phyloP scores from a whole-genome alignment of 2,797 vertebrate species.

The Diceros bicornis region DNA sequence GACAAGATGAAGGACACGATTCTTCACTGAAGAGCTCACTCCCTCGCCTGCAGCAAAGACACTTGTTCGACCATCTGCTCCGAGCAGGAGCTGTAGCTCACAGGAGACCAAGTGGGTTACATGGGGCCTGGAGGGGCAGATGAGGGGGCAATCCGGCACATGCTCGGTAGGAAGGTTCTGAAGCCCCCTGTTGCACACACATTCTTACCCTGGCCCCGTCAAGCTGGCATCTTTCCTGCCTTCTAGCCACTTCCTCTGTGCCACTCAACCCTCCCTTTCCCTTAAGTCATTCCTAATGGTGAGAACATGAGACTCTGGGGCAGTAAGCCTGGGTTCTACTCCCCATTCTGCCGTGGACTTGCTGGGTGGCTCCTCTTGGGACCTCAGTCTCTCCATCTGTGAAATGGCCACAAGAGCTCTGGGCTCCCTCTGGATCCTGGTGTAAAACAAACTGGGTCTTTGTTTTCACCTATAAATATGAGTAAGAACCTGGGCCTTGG shows the following conservation, averaged over 20 bases:
- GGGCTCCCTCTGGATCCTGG: background rate
- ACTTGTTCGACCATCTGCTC: background rate
- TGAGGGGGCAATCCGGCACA: accelerated
- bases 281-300: background rate
- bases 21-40: slow-evolving; percentile 30
- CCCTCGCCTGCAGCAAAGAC: background rate
- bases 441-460: background rate
- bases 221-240: background rate
- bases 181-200: background rate
- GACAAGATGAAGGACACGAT: slow-evolving; percentile 77
- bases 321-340: background rate
- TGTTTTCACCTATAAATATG: background rate
- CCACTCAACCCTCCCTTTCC: background rate
- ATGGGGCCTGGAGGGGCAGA: background rate
- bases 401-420: background rate
- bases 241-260: background rate
- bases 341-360: background rate
- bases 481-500: background rate
- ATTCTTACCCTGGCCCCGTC: background rate
- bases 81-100: background rate
- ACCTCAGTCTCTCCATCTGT: slow-evolving; percentile 10
- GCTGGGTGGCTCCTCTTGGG: background rate
- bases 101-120: background rate
- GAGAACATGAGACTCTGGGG: background rate
- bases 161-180: background rate